Conservation (phyloP, 2,888 invertebrate species). For the Sericinus montela region DNA sequence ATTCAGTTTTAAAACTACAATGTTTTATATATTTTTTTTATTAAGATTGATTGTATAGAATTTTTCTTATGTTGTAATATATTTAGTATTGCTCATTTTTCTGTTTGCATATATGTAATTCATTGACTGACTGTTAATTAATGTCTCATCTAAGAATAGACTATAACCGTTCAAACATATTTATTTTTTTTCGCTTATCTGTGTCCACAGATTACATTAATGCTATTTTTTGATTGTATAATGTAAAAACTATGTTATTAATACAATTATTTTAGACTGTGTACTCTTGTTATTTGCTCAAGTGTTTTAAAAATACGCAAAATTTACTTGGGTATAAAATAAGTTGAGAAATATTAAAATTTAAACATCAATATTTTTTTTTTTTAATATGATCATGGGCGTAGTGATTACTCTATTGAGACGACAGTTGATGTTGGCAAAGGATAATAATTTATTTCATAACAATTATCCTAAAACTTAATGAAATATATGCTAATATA, state of each 20-base stretch:
- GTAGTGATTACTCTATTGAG: not conserved
- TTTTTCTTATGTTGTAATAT: not conserved
- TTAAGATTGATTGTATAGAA: too few relatives aligned
- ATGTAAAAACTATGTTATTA: constrained; percentile 5
- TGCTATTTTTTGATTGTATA: not conserved
- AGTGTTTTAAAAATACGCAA: constrained; percentile 16
- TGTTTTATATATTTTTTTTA: too few relatives aligned
- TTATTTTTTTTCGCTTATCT: constrained; percentile 7
- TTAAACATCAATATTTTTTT: constrained; percentile 4
- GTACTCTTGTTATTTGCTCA: constrained; percentile 19
- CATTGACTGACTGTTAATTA: not conserved
- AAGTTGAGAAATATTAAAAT: constrained; percentile 15
- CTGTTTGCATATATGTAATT: not conserved
- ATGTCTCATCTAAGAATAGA: not conserved
- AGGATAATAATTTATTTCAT: too few relatives aligned
- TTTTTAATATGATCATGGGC: constrained; percentile 1
- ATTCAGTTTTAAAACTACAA: too few relatives aligned
- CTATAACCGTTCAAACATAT: not conserved
- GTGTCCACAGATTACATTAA: not conserved
- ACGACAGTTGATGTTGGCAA: too few relatives aligned
- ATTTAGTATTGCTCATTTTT: not conserved
- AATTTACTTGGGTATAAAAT: constrained; percentile 16
- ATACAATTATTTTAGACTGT: constrained; percentile 10
- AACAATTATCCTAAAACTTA: too few relatives aligned
- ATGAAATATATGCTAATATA: too few relatives aligned